Base-by-base conservation (phyloP, 2,888 invertebrate species). In the Anticlea derivata region DNA sequence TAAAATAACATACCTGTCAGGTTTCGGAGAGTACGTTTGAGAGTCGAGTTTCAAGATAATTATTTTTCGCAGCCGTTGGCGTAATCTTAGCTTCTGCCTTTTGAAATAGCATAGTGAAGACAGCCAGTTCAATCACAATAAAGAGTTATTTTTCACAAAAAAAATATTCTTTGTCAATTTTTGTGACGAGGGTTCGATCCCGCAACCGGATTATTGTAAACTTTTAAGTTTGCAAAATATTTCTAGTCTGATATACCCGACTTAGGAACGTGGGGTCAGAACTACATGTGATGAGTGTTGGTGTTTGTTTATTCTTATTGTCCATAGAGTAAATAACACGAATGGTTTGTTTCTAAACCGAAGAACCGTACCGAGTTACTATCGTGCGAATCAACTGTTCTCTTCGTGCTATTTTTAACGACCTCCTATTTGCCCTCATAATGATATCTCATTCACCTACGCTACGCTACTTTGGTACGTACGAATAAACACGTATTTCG, bases 41-140 rank as follows among this genome's bases (percentile, higher is more conserved):
- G 12, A 43, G 24, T 33, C 8, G 12, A 33, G 39, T 35, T 41
- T 43, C 11, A 37, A 31, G 22, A 49, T 37, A 43, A 37, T 43
- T 35, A 23, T 34, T 34, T 22, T 10, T n/a, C 6, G 20, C 30
- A 46, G 17, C 11, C 27, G 17, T 23, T 8, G 10, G 29, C 34
- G 22, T 34, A 33, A 34, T 8, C 24, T 6, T 27, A 12, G 12
- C 26, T 11, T 6, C 12, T 35, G 8, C 12, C 6, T 31, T 40
- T 30, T 5, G 23, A 2, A 22, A 23, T 3, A 31, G 30, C 22
- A 3, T 6, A 17, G 2, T 30, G 1, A 1, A 7, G 3, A 24
- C 7, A 38, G 38, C 29, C 13, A 7, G 11, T 4, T 5, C 11
- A 38, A 38, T 24, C 8, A 6, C 5, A 1, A 5, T 10, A 26